Conservation (phyloP, 2,113 vertebrate species). For the Glaucomys volans region DNA sequence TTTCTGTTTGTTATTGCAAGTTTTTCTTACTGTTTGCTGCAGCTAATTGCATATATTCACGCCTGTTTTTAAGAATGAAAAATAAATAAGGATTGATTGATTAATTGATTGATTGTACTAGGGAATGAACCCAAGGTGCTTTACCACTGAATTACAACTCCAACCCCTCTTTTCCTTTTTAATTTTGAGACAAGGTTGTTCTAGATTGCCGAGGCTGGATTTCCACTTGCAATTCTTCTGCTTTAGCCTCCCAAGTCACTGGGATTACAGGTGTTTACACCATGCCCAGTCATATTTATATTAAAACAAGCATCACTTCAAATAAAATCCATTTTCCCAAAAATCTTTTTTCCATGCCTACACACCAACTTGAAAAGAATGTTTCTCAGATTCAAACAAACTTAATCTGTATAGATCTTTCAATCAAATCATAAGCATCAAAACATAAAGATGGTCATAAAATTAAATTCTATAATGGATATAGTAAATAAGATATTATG, state of each 20-base stretch:
- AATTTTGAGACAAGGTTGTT: not conserved
- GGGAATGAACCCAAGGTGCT: too few relatives aligned
- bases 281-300: not conserved
- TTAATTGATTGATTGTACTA: too few relatives aligned
- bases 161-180: too few relatives aligned
- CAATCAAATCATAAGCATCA: not conserved
- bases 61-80: not conserved
- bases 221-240: too few relatives aligned
- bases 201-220: too few relatives aligned
- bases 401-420: not conserved
- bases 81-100: not conserved
- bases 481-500: not conserved
- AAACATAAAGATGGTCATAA: not conserved
- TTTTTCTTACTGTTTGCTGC: too few relatives aligned
- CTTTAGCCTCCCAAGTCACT: too few relatives aligned
- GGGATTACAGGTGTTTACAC: too few relatives aligned
- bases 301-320: not conserved
- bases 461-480: not conserved
- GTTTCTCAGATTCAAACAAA: not conserved
- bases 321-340: not conserved
- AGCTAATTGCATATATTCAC: not conserved
- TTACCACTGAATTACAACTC: too few relatives aligned
- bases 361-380: not conserved
- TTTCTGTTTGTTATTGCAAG: not conserved
- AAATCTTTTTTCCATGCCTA: not conserved